These are phyloP conservation scores for Littorina saxatilis DNA, from an alignment of 1,140 invertebrate genomes.

Conservation along the genomic window DNA sequence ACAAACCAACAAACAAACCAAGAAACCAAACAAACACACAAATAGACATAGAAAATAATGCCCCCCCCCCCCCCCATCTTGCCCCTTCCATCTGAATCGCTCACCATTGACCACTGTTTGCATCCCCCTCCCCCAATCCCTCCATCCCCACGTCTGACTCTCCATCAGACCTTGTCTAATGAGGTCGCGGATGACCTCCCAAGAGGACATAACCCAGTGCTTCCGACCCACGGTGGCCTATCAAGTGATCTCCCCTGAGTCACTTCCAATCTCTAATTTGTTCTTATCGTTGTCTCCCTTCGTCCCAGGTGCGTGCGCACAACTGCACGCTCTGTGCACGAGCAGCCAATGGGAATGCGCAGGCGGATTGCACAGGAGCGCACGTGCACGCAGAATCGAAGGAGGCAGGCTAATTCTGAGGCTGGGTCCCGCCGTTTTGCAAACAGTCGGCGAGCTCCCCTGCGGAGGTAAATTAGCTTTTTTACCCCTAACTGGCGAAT, in stretches of 20 bases:
- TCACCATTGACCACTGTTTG: background rate
- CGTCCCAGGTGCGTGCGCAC: constrained; percentile 18
- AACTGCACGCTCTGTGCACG: constrained; percentile 28
- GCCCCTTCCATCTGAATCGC: background rate
- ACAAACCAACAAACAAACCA: background rate
- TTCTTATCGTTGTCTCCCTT: constrained; percentile 12
- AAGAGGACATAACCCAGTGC: constrained; percentile 26
- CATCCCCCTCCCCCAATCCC: too few species aligned
- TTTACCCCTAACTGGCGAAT: constrained; percentile 23
- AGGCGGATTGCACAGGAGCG: too few species aligned
- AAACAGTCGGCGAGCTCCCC: background rate
- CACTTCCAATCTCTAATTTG: constrained; percentile 13
- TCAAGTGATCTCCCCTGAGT: constrained; percentile 11
- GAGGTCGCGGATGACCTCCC: constrained; percentile 27
- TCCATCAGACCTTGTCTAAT: constrained; percentile 22
- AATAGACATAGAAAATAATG: background rate
- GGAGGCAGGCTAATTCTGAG: background rate
- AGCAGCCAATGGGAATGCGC: background rate
- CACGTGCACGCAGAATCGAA: background rate
- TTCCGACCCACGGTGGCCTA: background rate
- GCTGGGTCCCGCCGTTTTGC: background rate
- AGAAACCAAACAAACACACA: background rate
- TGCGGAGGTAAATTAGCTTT: constrained; percentile 31
- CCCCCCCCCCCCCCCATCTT: background rate
- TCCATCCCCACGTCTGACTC: too few species aligned